These are phyloP conservation scores for Neolamprologus devosi DNA, from an alignment of 2,113 vertebrate species.

Conservation along the genomic window DNA sequence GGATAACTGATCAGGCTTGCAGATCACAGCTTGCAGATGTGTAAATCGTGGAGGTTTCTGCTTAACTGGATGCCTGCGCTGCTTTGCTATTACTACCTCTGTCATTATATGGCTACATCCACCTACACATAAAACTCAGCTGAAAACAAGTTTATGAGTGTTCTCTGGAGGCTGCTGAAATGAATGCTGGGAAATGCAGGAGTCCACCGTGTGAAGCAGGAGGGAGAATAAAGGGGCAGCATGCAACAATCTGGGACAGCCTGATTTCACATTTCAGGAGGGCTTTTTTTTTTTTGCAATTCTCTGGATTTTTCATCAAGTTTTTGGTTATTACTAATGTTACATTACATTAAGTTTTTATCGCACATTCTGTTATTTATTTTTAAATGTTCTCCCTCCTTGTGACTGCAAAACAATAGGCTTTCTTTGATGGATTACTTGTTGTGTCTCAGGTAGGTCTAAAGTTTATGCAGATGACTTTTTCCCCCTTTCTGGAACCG, in stretches of 20 bases:
- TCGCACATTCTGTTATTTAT: not conserved
- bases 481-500: not conserved
- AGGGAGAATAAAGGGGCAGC: not conserved
- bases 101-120: not conserved
- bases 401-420: not conserved
- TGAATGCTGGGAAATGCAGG: constrained; percentile 5
- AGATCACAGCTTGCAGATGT: not conserved
- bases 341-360: not conserved
- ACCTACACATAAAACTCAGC: constrained; percentile 7
- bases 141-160: not conserved
- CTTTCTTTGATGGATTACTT: not conserved
- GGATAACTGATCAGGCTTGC: not conserved
- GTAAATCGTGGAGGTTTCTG: not conserved
- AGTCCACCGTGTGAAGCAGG: not conserved
- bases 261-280: not conserved
- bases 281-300: not conserved
- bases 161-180: not conserved
- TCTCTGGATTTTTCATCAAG: not conserved
- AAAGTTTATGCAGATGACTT: not conserved
- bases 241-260: not conserved
- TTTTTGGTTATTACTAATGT: not conserved
- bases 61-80: not conserved
- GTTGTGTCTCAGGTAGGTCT: not conserved
- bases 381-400: not conserved
- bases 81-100: not conserved